Evolutionary conservation across 2,888 invertebrate species (phyloP).

Genomic region (Apamea monoglypha): DNA sequence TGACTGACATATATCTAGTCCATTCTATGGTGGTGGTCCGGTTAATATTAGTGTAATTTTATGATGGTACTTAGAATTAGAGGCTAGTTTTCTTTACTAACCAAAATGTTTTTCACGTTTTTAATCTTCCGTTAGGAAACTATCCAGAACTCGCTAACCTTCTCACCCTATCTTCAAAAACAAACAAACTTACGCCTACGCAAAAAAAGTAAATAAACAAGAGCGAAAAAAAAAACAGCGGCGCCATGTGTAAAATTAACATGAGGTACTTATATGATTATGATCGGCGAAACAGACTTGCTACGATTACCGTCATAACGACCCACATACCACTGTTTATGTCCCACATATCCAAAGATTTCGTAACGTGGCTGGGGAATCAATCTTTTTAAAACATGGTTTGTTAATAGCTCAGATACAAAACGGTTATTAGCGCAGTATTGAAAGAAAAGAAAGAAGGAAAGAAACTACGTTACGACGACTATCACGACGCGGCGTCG

Average conservation of each 20-base stretch:
- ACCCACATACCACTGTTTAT: conserved; percentile 84
- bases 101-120: background rate
- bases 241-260: conserved; percentile 61
- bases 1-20: conserved; percentile 25
- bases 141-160: background rate
- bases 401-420: conserved; percentile 52
- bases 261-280: conserved; percentile 67
- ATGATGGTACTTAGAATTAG: background rate
- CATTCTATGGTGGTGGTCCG: background rate
- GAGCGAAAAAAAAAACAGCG: conserved; percentile 28
- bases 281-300: conserved; percentile 73
- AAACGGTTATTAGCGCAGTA: background rate
- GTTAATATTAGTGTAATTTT: conserved; percentile 12
- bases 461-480: too few species aligned
- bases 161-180: background rate
- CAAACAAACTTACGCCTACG: conserved; percentile 6
- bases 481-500: too few species aligned
- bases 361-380: conserved; percentile 69
- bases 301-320: conserved; percentile 72
- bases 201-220: conserved; percentile 61
- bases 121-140: background rate
- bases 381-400: conserved; percentile 50
- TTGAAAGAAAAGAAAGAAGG: too few species aligned
- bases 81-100: background rate
- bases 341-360: conserved; percentile 78